Evolutionary conservation across 2,113 vertebrate genomes (phyloP).

Genomic region (Oncorhynchus masou): DNA sequence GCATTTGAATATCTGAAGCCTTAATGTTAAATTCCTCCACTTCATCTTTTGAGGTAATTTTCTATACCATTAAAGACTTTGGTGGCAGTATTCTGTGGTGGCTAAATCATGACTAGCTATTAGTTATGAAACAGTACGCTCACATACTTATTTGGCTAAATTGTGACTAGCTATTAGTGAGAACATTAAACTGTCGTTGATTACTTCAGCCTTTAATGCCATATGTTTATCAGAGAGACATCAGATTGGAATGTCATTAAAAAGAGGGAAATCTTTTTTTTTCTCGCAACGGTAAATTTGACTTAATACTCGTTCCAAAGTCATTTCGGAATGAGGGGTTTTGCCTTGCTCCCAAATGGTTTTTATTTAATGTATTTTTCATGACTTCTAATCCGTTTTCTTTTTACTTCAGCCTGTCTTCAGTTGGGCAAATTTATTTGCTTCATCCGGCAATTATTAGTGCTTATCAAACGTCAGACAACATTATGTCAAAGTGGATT

Average conservation of each 20-base stretch:
- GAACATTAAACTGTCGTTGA: not conserved
- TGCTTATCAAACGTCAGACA: constrained; percentile 13
- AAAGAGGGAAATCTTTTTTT: not conserved
- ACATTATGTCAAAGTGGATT: constrained; percentile 14
- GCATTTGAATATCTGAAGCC: not conserved
- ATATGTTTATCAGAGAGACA: not conserved
- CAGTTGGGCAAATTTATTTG: constrained; percentile 4
- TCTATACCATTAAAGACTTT: not conserved
- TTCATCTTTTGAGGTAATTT: not conserved
- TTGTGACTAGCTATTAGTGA: too few species aligned
- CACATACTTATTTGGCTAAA: too few species aligned
- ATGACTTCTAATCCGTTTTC: constrained; percentile 6
- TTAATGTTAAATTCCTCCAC: not conserved
- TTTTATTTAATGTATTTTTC: constrained; percentile 1
- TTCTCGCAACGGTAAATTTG: too few species aligned
- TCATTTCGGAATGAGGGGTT: not conserved
- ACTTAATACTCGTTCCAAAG: not conserved
- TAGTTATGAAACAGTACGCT: too few species aligned
- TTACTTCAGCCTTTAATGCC: not conserved
- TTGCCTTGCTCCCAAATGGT: not conserved
- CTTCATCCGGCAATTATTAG: constrained; percentile 15
- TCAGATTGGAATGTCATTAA: not conserved
- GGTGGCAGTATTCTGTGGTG: too few species aligned
- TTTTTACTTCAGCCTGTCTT: constrained; percentile 12
- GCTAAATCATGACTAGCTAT: too few species aligned